These are phyloP conservation scores for Lampris megalopsis DNA, from an alignment of 2,113 vertebrate species.

Conservation along the genomic window DNA sequence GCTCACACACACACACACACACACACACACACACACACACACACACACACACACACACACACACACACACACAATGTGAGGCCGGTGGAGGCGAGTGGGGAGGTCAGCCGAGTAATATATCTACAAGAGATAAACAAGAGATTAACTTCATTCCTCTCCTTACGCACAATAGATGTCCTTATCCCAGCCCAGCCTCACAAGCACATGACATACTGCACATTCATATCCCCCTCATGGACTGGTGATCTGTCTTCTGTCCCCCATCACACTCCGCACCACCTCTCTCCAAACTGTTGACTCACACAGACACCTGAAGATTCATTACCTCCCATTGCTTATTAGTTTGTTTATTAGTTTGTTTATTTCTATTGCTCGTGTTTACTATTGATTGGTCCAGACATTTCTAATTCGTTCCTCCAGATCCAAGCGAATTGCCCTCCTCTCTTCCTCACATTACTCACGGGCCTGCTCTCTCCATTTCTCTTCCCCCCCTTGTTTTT, in stretches of 20 bases:
- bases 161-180: conserved; percentile 28
- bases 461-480: conserved; percentile 46
- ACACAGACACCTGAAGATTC: conserved; percentile 34
- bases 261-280: conserved; percentile 39
- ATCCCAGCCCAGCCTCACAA: conserved; percentile 24
- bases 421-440: conserved; percentile 48
- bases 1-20: background rate
- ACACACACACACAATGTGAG: conserved; percentile 13
- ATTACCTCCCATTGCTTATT: conserved; percentile 46
- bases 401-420: conserved; percentile 60
- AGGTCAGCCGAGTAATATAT: conserved; percentile 6
- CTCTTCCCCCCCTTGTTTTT: conserved; percentile 47
- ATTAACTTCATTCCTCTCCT: conserved; percentile 62
- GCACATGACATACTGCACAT: conserved; percentile 25
- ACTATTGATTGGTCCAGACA: conserved; percentile 59
- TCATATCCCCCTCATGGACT: conserved; percentile 51
- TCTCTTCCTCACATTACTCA: conserved; percentile 45
- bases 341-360: conserved; percentile 26
- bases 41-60: background rate
- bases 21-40: background rate
- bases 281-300: conserved; percentile 36
- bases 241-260: conserved; percentile 29
- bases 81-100: conserved; percentile 18
- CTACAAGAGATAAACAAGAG: conserved; percentile 74
- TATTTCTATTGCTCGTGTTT: conserved; percentile 52